phyloP scores from a whole-genome alignment of 1,140 invertebrate genomes.

The Trichonephila clavipes region DNA sequence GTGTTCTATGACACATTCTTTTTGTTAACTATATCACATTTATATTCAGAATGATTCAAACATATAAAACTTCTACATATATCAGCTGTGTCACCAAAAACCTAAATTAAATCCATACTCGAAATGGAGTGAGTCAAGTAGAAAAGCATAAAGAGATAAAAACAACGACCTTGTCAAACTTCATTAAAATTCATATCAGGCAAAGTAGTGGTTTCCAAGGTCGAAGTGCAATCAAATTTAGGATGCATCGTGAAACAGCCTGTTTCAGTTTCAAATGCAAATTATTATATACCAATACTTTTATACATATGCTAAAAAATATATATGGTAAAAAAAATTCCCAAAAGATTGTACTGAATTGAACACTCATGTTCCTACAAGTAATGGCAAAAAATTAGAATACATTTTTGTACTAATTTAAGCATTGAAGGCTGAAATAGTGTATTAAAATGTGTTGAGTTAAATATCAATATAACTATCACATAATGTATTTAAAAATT shows the following conservation, averaged over 20 bases:
- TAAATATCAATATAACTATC: too few relatives aligned
- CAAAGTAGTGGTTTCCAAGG: slow-evolving; percentile 43
- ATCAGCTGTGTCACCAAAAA: background rate
- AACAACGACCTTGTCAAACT: slow-evolving; percentile 41
- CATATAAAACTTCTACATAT: background rate
- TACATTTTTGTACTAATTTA: too few relatives aligned
- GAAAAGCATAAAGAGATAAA: background rate
- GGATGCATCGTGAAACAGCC: slow-evolving; percentile 34
- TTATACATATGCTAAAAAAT: too few relatives aligned
- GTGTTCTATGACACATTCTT: too few relatives aligned
- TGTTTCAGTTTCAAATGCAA: slow-evolving; percentile 37
- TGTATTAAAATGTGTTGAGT: too few relatives aligned
- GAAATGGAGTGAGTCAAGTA: background rate
- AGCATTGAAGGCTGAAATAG: too few relatives aligned
- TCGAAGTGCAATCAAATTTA: slow-evolving; percentile 16
- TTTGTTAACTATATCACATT: background rate
- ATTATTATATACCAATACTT: background rate
- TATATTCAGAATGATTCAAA: background rate
- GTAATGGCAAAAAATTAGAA: too few relatives aligned
- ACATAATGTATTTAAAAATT: too few relatives aligned
- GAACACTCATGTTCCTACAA: too few relatives aligned
- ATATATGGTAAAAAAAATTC: too few relatives aligned
- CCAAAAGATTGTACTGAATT: too few relatives aligned
- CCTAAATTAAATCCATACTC: background rate
- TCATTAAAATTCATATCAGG: slow-evolving; percentile 63